Evolutionary conservation across 2,113 vertebrate species (phyloP), one percentile per base, ranked within the genome.

Genomic region (Pungitius pungitius): DNA sequence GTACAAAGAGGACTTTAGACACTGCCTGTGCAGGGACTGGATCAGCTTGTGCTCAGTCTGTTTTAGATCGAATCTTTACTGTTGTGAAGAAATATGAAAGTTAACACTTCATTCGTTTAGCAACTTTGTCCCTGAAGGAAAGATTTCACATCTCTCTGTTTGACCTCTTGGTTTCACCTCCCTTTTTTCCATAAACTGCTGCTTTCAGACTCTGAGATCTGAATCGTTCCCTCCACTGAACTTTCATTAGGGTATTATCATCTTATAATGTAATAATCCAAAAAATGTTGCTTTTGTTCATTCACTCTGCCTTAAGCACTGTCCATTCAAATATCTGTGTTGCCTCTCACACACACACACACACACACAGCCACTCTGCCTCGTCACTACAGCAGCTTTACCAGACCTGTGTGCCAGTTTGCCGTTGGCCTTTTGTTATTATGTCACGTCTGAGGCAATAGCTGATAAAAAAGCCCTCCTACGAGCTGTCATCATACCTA

Each of bases 41-140:
- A 83, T 51, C 54, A 54, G 27, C 37, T 15, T 69, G 62, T 85
- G 69, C 60, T 64, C 55, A 52, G 58, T 71, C 42, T 8, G 0
- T 59, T 69, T 74, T 75, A 68, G 75, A 80, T 69, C 39, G 14
- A 77, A 57, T 60, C 8, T 22, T 66, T 51, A 39, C 30, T 45
- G 51, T 8, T 86, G 64, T 92, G 85, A 87, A 77, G 91, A 92
- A 93, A 93, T 84, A 83, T 76, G 70, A 89, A 79, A 40, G 69
- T 79, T 57, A 57, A 85, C 63, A 70, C 90, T 75, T 64, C 52
- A 55, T 84, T 74, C 18, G 63, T 93, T 89, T 91, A 90, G 90
- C 86, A 93, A 93, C 73, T 69, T n/a, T 22, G 77, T 92, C 89
- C 90, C 92, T 37, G 58, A 76, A 83, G 91, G 82, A 75, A 42